Evolutionary conservation across 2,888 invertebrate genomes (phyloP).

Genomic region (Ecdyonurus torrentis): DNA sequence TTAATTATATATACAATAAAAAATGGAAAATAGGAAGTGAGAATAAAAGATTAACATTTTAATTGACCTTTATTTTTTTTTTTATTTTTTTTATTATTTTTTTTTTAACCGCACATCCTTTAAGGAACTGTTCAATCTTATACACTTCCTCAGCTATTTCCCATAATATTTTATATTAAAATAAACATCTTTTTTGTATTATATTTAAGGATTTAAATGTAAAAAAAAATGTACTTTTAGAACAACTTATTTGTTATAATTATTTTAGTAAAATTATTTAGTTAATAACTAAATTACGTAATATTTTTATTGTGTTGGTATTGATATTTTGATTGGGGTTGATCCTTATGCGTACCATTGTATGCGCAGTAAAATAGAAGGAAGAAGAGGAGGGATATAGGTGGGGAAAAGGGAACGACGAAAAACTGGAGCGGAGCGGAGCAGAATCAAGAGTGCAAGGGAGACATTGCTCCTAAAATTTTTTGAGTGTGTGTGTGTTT

Average conservation of each 20-base stretch:
- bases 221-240: no score
- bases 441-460: not conserved
- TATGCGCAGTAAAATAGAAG: not conserved
- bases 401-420: not conserved
- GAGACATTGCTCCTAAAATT: not conserved
- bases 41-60: no score
- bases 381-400: not conserved
- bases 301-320: not conserved
- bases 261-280: not conserved
- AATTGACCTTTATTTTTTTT: no score
- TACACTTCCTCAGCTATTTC: no score
- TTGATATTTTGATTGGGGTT: not conserved
- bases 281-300: not conserved
- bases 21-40: no score
- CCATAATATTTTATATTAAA: no score
- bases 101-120: no score
- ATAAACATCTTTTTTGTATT: no score
- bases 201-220: no score
- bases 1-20: no score
- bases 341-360: not conserved
- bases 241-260: not conserved
- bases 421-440: not conserved
- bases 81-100: no score
- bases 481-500: not conserved
- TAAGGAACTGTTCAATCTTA: no score